phyloP scores from a whole-genome alignment of 2,888 invertebrate genomes.

The Clostera curtula region DNA sequence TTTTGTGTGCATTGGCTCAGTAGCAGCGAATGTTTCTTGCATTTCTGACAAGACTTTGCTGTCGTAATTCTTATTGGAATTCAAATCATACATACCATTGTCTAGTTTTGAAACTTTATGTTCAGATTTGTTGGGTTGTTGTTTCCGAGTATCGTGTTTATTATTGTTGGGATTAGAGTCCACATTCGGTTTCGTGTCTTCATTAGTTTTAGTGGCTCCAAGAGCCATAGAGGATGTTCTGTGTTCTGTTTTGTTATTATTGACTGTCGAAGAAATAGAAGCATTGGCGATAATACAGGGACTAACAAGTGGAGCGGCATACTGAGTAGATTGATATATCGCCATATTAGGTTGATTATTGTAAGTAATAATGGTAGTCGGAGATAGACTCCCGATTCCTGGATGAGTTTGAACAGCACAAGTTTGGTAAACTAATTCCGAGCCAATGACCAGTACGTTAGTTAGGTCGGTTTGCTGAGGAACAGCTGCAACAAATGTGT shows the following conservation, averaged over 20 bases:
- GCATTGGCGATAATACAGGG: conserved; percentile 37
- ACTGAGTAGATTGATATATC: conserved; percentile 37
- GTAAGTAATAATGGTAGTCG: conserved; percentile 28
- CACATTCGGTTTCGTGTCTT: too few species aligned
- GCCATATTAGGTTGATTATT: conserved; percentile 32
- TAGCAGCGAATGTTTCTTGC: conserved; percentile 30
- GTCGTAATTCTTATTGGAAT: conserved; percentile 24
- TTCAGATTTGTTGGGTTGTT: neutral
- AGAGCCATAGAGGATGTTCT: conserved; percentile 7
- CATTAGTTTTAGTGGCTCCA: conserved; percentile 3
- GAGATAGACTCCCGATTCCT: conserved; percentile 17
- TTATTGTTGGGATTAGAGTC: too few species aligned
- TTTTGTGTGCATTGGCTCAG: conserved; percentile 13
- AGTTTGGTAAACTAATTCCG: conserved; percentile 39
- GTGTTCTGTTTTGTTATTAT: conserved; percentile 12
- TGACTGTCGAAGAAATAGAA: conserved; percentile 14
- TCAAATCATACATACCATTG: conserved; percentile 16
- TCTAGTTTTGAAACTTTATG: conserved; percentile 2
- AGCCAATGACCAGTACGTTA: conserved; percentile 41
- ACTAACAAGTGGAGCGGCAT: conserved; percentile 31
- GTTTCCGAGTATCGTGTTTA: neutral
- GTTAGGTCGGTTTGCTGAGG: conserved; percentile 28
- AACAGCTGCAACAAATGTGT: conserved; percentile 24
- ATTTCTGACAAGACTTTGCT: conserved; percentile 41
- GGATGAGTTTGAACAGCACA: conserved; percentile 27